Evolutionary conservation across 1,140 invertebrate genomes (phyloP).

Genomic region (Pteromalus puparum): DNA sequence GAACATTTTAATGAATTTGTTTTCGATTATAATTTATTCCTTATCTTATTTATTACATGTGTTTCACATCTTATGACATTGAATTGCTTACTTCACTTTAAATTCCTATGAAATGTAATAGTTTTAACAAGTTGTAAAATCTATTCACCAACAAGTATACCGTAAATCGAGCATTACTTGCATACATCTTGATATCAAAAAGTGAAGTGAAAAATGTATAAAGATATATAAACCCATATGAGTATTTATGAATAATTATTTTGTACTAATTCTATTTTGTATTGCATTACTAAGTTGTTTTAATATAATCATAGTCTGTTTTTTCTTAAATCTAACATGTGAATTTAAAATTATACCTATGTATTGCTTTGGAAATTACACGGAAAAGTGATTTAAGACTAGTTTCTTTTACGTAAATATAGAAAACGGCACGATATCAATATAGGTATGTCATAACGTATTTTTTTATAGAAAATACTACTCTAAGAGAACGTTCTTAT

Average conservation of each 20-base stretch:
- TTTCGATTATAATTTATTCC: background rate
- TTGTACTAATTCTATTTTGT: background rate
- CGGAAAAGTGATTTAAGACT: slow-evolving; percentile 35
- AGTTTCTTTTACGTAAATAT: slow-evolving; percentile 36
- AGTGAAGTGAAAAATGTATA: background rate
- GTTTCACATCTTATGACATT: background rate
- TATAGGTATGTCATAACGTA: slow-evolving; percentile 16
- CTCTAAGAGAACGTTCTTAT: slow-evolving; percentile 27
- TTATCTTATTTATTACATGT: background rate
- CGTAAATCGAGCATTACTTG: background rate
- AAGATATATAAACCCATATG: background rate
- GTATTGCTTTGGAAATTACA: slow-evolving; percentile 22
- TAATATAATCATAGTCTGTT: background rate
- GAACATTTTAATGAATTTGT: slow-evolving; percentile 12
- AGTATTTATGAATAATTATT: background rate
- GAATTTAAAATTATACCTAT: slow-evolving; percentile 2
- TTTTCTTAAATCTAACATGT: background rate
- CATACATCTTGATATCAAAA: background rate
- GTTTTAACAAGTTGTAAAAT: background rate
- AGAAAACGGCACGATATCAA: slow-evolving; percentile 21
- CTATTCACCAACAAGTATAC: background rate
- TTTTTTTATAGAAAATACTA: slow-evolving; percentile 25
- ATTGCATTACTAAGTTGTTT: background rate
- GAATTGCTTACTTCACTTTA: background rate
- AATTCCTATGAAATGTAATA: background rate